Percentiles rank a stretch among this genome's conserved stretches.
Conservation (phyloP, 2,113 vertebrate genomes). For the Rattus rattus region DNA sequence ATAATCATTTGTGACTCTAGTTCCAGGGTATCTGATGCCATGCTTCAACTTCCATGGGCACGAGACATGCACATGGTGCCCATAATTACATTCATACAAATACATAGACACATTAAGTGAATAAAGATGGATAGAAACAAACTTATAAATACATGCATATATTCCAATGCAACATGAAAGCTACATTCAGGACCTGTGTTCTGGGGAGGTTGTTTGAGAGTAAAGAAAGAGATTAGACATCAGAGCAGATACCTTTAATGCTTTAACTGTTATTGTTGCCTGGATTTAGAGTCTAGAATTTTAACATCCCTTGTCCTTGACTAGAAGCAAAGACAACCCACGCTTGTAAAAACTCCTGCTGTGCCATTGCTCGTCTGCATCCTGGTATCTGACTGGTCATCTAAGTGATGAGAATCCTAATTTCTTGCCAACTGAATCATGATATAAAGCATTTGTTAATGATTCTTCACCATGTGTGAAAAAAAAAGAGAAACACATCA, state of each 20-base stretch:
- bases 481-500: slow-evolving; percentile 39
- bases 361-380: not conserved
- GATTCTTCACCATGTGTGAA: not conserved
- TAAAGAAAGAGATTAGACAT: not conserved
- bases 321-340: slow-evolving; percentile 20
- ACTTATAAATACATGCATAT: not conserved
- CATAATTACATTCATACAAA: not conserved
- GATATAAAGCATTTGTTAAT: slow-evolving; percentile 48
- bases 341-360: not conserved
- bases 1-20: not conserved
- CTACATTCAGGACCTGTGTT: not conserved
- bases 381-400: not conserved
- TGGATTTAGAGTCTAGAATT: not conserved
- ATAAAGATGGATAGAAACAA: not conserved
- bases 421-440: slow-evolving; percentile 14
- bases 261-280: not conserved
- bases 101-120: no score
- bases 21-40: not conserved
- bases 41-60: not conserved
- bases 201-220: not conserved
- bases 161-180: not conserved
- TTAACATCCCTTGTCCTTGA: not conserved
- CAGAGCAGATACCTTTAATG: not conserved
- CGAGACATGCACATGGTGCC: not conserved
- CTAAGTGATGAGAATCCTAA: slow-evolving; percentile 10